Base-by-base conservation (phyloP, 2,888 invertebrate species). In the Pogonocherus hispidulus region DNA sequence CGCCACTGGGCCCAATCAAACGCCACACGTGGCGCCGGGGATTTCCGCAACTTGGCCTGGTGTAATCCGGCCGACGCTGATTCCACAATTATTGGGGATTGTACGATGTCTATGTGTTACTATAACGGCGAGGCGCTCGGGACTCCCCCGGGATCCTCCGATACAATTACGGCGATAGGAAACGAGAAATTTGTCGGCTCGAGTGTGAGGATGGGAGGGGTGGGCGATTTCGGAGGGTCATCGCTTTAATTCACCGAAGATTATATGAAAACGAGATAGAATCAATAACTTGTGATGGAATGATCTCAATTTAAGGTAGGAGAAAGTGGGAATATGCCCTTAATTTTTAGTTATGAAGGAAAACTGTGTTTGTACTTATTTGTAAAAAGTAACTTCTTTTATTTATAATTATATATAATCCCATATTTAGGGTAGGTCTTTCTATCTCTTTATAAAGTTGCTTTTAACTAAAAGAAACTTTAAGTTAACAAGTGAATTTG, bases 21-120 rank as follows among this genome's bases (percentile, higher is more conserved):
- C 81, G 79, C 81, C 82, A 83, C 84, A 85, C 84, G 84, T 83
- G 84, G 81, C 83, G 70, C 66, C 67, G 80, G 82, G 81, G 63
- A 64, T 66, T 70, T 67, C 63, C 41, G 47, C 35, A 20, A 44
- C 51, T 60, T 56, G 22, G 60, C 47, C 63, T 51, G 52, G 46
- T 52, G 63, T 67, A 57, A 63, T 41, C 67, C 78, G 78, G 72
- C 80, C 80, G 81, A 80, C 81, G 80, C 80, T 80, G 80, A 81
- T 82, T 81, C 79, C 79, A 73, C 79, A 80, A 80, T 82, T 82
- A 81, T 80, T 79, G 76, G 76, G 77, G 76, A 79, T 78, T 74
- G 75, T 69, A 74, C 71, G 69, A 71, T 67, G 71, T 72, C 69
- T 68, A 67, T 71, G 69, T 70, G 67, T 52, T 32, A 71, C 66